Evolutionary conservation across 2,888 invertebrate species (phyloP).

Genomic region (Embidobia sp.): DNA sequence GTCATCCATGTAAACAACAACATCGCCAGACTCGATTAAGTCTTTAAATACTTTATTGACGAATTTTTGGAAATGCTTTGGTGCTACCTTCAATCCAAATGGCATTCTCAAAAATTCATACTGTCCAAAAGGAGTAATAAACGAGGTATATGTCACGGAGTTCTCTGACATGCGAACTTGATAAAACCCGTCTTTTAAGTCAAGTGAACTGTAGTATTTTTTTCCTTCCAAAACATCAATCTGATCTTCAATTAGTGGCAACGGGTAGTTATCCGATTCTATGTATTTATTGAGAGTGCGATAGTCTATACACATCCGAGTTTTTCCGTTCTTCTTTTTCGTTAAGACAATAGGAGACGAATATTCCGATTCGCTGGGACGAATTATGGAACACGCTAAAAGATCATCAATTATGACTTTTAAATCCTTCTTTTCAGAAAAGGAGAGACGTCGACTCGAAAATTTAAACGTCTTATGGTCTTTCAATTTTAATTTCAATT

Average conservation of each 20-base stretch:
- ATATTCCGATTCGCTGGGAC: constrained; percentile 22
- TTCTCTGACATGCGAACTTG: constrained; percentile 38
- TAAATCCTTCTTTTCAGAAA: constrained; percentile 32
- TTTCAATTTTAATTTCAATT: constrained; percentile 36
- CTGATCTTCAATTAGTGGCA: constrained; percentile 46
- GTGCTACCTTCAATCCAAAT: constrained; percentile 18
- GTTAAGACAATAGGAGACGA: constrained; percentile 21
- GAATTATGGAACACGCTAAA: constrained; percentile 36
- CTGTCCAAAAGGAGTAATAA: constrained; percentile 37
- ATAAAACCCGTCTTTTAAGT: constrained; percentile 48
- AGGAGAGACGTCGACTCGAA: constrained; percentile 31
- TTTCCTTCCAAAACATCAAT: constrained; percentile 39
- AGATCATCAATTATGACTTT: constrained; percentile 51
- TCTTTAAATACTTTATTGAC: constrained; percentile 4
- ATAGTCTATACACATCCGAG: constrained; percentile 62
- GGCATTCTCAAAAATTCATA: constrained; percentile 24
- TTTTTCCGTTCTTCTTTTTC: constrained; percentile 62
- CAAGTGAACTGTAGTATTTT: constrained; percentile 33
- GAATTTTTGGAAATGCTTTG: constrained; percentile 23
- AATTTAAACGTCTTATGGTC: constrained; percentile 48
- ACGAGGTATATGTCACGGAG: constrained; percentile 30
- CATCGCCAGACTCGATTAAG: constrained; percentile 16
- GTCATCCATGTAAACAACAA: constrained; percentile 19
- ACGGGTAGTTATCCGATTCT: constrained; percentile 31
- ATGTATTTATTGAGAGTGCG: constrained; percentile 47